A percentile compares a stretch with the other conserved stretches of the same genome.
Evolutionary conservation across 1,140 invertebrate genomes (phyloP).

Genomic region (Solenopsis invicta): DNA sequence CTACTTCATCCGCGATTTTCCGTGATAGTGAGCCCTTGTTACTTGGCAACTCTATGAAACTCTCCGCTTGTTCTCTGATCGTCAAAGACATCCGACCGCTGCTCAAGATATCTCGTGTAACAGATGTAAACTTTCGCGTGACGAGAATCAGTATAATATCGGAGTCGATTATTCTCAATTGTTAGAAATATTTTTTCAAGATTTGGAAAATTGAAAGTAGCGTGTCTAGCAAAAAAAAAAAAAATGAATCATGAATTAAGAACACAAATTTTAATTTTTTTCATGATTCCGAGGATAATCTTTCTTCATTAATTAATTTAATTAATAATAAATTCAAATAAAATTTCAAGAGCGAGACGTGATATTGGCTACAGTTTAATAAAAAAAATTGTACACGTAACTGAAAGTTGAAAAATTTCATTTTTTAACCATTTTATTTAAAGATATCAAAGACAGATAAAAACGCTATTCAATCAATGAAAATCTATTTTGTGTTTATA

Average conservation of each 20-base stretch:
- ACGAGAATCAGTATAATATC: conserved; percentile 59
- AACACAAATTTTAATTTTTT: not conserved
- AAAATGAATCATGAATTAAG: not conserved
- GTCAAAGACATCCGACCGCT: conserved; percentile 63
- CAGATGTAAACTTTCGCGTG: conserved; percentile 62
- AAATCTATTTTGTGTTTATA: conserved; percentile 48
- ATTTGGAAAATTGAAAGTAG: not conserved
- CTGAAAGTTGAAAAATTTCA: not conserved
- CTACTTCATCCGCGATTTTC: conserved; percentile 73
- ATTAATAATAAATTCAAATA: not conserved
- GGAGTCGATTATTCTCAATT: conserved; percentile 60
- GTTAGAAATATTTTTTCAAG: conserved; percentile 19
- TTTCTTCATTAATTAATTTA: conserved; percentile 20
- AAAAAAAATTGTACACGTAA: not conserved
- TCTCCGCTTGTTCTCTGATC: conserved; percentile 70
- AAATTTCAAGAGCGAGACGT: not conserved
- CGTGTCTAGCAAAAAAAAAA: not conserved
- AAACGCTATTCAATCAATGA: conserved; percentile 37
- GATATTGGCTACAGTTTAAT: not conserved
- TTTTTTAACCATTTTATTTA: conserved; percentile 14
- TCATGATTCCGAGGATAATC: not conserved
- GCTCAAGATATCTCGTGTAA: conserved; percentile 59
- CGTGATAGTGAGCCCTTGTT: conserved; percentile 74
- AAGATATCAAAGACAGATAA: conserved; percentile 30
- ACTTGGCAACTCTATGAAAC: conserved; percentile 65